Conservation (phyloP, 2,888 invertebrate genomes). For the Thysanoteuthis rhombus region DNA sequence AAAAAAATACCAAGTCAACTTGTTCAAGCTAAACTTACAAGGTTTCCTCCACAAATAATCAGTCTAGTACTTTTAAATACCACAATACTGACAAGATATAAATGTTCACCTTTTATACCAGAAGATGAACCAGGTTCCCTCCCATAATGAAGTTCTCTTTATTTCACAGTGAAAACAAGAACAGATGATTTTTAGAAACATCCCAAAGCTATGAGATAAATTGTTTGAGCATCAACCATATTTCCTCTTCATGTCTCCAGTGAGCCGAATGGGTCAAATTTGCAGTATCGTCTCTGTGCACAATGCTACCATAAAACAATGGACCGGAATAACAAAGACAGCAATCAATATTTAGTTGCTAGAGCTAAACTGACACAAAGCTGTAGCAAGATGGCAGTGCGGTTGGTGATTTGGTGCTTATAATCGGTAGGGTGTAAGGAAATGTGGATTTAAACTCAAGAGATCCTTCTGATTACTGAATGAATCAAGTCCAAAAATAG, state of each 20-base stretch:
- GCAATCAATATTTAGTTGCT: neutral
- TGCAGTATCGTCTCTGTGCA: neutral
- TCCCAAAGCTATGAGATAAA: too few species aligned
- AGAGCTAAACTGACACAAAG: neutral
- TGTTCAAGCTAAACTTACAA: too few species aligned
- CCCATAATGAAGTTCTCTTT: too few species aligned
- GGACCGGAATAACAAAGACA: neutral
- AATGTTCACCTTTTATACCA: too few species aligned
- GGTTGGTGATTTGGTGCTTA: neutral
- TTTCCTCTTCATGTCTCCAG: neutral
- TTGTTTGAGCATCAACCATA: neutral
- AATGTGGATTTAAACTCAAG: neutral
- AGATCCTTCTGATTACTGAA: neutral
- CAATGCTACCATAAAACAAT: neutral
- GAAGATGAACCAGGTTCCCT: too few species aligned
- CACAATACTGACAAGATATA: too few species aligned
- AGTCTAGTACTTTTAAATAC: too few species aligned
- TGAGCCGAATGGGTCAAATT: neutral
- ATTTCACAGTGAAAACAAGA: too few species aligned
- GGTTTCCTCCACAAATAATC: too few species aligned
- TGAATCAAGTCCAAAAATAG: conserved; percentile 12
- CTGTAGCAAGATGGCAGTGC: neutral
- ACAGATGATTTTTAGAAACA: too few species aligned
- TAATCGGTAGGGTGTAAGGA: neutral
- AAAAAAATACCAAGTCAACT: too few species aligned